These are phyloP conservation scores for Turritopsis rubra DNA, from an alignment of 30 jellyfish, hydroid and myxozoan genomes.

Conservation along the genomic window DNA sequence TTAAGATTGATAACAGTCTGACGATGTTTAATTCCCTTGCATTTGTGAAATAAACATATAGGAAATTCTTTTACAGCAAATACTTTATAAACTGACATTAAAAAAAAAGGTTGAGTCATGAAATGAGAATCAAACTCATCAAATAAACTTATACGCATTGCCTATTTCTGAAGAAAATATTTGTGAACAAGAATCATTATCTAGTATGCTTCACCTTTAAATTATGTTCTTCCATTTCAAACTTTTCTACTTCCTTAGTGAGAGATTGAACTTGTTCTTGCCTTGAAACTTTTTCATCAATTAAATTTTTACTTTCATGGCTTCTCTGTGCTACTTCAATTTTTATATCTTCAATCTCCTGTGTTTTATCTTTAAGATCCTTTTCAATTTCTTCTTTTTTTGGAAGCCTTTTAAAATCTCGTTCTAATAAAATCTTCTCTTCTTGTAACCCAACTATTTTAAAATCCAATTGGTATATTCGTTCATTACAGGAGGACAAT, in stretches of 20 bases:
- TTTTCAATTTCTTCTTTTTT: constrained; percentile 72
- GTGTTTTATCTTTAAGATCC: constrained; percentile 44
- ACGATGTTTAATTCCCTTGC: too few species aligned
- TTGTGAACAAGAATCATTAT: background rate
- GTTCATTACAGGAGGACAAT: constrained; percentile 62
- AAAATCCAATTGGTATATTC: constrained; percentile 51
- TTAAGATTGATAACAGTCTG: too few species aligned
- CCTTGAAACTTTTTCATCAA: constrained; percentile 56
- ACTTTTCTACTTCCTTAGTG: constrained; percentile 44
- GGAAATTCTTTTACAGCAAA: too few species aligned
- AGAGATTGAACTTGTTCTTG: constrained; percentile 36
- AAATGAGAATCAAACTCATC: too few species aligned
- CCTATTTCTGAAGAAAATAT: too few species aligned
- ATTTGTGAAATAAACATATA: too few species aligned
- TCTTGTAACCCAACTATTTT: constrained; percentile 57
- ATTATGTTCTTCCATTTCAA: constrained; percentile 48
- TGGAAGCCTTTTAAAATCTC: constrained; percentile 72
- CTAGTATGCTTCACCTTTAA: constrained; percentile 40
- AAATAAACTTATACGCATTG: too few species aligned
- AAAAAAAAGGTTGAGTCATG: too few species aligned
- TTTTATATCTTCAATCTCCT: constrained; percentile 56
- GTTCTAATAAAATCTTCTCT: constrained; percentile 58
- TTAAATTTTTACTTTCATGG: constrained; percentile 68
- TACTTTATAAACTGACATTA: too few species aligned
- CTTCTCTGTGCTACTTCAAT: constrained; percentile 71